Evolutionary conservation across 2,888 invertebrate species (phyloP), one percentile per base, ranked within the genome.

Genomic region (Clivina fossor): DNA sequence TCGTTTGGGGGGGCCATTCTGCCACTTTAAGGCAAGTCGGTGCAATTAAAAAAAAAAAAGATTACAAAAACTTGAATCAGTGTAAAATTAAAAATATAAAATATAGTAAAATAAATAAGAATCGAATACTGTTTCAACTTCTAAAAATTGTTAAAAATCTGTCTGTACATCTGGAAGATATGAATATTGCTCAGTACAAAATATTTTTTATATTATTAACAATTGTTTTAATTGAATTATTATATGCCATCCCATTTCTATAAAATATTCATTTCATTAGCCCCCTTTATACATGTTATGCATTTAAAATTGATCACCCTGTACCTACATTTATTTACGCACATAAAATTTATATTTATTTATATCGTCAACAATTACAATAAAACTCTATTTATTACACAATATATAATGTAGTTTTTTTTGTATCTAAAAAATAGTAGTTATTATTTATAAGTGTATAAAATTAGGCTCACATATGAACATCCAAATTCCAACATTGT

Each of bases 91-190:
- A 30, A n/a, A 30, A 30, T 11, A 4, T 4, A 30, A 2, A n/a
- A n/a, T n/a, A n/a, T n/a, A n/a, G n/a, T n/a, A n/a, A n/a, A n/a
- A n/a, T n/a, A n/a, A n/a, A n/a, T n/a, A n/a, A n/a, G n/a, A n/a
- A n/a, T n/a, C n/a, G n/a, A n/a, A 43, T 43, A 43, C 24, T 26
- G 5, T 7, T 8, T 26, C 5, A 28, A n/a, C 3, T 43, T 26
- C 4, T 43, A 26, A 40, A 40, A 26, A 26, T 16, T 43, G 32
- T 32, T n/a, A 43, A 43, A 22, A 26, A 16, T 41, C n/a, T n/a
- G n/a, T n/a, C n/a, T n/a, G n/a, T n/a, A n/a, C 24, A 20, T 22
- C 41, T 47, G 47, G 47, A 47, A 47, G 47, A 47, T 47, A 47
- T 47, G 47, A 32, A 19, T 44, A 47, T 47, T 47, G 47, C 47